phyloP scores from a whole-genome alignment of 2,113 vertebrate species.

The Elachura formosa region DNA sequence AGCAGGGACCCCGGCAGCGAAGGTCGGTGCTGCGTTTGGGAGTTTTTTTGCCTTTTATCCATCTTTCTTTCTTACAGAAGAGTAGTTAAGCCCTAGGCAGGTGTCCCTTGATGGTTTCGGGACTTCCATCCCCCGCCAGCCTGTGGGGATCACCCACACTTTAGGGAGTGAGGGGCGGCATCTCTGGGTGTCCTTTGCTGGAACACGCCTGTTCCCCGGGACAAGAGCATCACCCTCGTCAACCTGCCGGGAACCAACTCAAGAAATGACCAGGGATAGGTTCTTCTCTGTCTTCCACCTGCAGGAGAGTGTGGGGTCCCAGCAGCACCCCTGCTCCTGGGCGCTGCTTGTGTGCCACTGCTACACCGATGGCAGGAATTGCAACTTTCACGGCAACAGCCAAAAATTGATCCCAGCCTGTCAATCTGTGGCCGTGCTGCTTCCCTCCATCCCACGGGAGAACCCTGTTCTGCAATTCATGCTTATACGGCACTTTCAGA shows the following conservation, averaged over 20 bases:
- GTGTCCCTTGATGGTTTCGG: not conserved
- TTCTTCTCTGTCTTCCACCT: not conserved
- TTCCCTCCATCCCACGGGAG: not conserved
- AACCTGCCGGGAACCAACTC: fast-evolving
- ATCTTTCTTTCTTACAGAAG: not conserved
- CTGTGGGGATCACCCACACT: fast-evolving
- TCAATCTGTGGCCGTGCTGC: fast-evolving
- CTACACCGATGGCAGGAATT: fast-evolving
- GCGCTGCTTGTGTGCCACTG: fast-evolving
- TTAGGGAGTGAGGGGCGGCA: not conserved
- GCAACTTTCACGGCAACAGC: not conserved
- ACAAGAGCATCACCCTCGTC: fast-evolving
- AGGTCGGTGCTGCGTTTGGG: not conserved
- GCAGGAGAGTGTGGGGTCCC: not conserved
- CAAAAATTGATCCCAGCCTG: not conserved
- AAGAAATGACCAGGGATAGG: fast-evolving
- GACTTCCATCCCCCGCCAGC: too few species aligned
- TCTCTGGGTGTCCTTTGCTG: too few species aligned
- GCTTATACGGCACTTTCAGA: not conserved
- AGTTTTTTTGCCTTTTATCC: not conserved
- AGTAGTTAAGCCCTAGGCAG: fast-evolving
- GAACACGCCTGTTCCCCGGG: not conserved
- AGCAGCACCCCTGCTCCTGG: not conserved
- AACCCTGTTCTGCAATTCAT: not conserved
- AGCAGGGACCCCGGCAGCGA: not conserved